Conservation (phyloP, 1,140 invertebrate genomes). For the Trichonephila inaurata region DNA sequence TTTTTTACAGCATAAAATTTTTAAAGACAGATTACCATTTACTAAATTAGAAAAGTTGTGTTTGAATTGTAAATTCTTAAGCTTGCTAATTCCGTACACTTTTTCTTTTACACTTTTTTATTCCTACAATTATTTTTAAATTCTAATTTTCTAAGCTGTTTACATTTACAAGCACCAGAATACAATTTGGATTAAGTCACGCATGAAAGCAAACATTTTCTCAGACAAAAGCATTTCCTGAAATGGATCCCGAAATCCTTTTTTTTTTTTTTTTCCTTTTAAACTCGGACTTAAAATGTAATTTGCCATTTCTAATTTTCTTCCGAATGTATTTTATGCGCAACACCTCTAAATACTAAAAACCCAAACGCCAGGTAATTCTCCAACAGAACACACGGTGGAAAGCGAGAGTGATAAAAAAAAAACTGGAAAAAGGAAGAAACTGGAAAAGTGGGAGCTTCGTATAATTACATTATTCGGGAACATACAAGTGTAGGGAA, state of each 20-base stretch:
- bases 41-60: background rate
- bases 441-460: background rate
- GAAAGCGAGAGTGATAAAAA: background rate
- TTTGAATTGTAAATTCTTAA: background rate
- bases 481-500: slow-evolving; percentile 34
- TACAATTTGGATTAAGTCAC: slow-evolving; percentile 14
- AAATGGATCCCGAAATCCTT: background rate
- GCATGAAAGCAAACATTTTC: slow-evolving; percentile 13
- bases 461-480: slow-evolving; percentile 70
- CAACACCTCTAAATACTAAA: slow-evolving; percentile 4
- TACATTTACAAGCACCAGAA: background rate
- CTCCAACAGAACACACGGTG: slow-evolving; percentile 2
- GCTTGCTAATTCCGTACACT: background rate
- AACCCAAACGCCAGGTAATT: slow-evolving; percentile 31
- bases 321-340: background rate
- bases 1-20: too few relatives aligned
- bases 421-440: background rate
- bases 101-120: background rate
- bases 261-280: background rate
- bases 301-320: slow-evolving; percentile 21
- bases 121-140: background rate
- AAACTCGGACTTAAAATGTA: slow-evolving; percentile 22
- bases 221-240: slow-evolving; percentile 2
- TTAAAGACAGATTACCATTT: background rate
- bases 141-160: background rate